phyloP scores from a whole-genome alignment of 2,888 invertebrate species.

The Eremobia ochroleuca region DNA sequence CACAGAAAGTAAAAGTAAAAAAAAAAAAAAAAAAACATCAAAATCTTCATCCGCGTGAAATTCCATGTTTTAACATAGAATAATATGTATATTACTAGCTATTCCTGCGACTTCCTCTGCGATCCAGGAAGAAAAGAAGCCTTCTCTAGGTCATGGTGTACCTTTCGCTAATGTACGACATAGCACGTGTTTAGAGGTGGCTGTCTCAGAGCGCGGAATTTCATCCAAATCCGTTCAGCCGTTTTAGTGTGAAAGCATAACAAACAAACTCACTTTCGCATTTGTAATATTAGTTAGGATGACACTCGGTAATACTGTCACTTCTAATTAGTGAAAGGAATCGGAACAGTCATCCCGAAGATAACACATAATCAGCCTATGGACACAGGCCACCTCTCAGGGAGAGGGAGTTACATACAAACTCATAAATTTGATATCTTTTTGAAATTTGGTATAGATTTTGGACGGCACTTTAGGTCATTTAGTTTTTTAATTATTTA shows the following conservation, averaged over 20 bases:
- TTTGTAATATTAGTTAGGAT: neutral
- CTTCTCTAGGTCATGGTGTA: neutral
- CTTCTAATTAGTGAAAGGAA: neutral
- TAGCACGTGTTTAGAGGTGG: neutral
- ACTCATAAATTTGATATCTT: neutral
- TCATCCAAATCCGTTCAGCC: neutral
- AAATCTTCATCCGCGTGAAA: no score
- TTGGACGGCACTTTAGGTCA: neutral
- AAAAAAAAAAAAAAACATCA: no score
- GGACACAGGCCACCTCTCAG: neutral
- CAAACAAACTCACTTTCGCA: neutral
- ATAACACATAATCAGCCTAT: neutral
- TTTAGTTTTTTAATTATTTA: neutral
- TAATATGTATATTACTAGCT: neutral
- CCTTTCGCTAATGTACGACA: neutral
- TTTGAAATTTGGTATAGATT: neutral
- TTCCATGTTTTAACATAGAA: no score
- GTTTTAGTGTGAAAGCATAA: neutral
- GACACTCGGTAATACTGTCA: neutral
- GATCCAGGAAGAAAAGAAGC: neutral
- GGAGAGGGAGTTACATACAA: neutral
- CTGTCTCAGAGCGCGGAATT: neutral
- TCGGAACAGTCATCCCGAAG: neutral
- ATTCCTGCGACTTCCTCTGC: neutral
- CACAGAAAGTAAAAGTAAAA: neutral